Base-by-base conservation (phyloP, 2,888 invertebrate species). In the Harpagoxenus sublaevis region DNA sequence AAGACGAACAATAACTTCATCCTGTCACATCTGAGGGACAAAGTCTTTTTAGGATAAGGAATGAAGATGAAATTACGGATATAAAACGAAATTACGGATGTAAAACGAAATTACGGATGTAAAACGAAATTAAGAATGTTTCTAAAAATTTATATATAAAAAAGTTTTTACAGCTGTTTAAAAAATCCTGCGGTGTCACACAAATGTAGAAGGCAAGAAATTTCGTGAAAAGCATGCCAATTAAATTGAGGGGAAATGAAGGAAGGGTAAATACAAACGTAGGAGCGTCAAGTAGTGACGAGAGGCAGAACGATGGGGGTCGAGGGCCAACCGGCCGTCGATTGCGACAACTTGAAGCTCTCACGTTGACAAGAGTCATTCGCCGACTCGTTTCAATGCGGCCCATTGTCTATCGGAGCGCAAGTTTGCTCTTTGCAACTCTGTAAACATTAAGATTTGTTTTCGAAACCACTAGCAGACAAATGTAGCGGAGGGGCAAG, bases 301-400 rank as follows among this genome's bases (percentile, higher is more conserved):
- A 82, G n/a, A 73, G 55, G 31, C 9, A 88, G 88, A 86, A 89
- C 81, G 89, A 88, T 86, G 87, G 63, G 42, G 63, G 73, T 77
- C 60, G 89, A 83, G 87, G 70, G 71, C 23, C 83, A 84, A 66
- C 66, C 35, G 51, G 68, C 28, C n/a, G 53, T 75, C 84, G 85
- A 87, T 93, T 93, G 91, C 92, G 89, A 92, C 90, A 93, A 84
- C 84, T 68, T 68, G 85, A 89, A 78, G 86, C 87, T 93, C 93
- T 92, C 93, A 93, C 93, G 93, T 92, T 92, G 92, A 92, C 92
- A 89, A 90, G 87, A 85, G 85, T 86, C 53, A 88, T 89, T 87
- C 84, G 87, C 75, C 84, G 89, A 81, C 85, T 78, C 55, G 85
- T 88, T 88, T 93, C 89, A 92, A 93, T 87, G 92, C 90, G 90